Base-by-base conservation (phyloP, 2,888 invertebrate species). In the Zootermopsis nevadensis region DNA sequence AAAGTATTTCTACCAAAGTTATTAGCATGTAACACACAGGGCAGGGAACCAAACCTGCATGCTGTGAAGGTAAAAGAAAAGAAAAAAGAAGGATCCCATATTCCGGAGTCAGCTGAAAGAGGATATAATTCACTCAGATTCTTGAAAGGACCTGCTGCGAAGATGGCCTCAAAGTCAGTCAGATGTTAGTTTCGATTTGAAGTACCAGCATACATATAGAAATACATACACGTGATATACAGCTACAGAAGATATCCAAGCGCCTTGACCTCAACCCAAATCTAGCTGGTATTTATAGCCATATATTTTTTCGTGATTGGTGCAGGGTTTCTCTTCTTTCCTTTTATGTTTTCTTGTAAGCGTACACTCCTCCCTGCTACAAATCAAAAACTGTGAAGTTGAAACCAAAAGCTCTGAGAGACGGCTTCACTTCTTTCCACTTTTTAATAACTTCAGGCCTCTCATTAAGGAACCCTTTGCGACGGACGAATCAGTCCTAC, bases 291-390 rank as follows among this genome's bases (percentile, higher is more conserved):
- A 82, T 85, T 85, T 85, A 85, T 84, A 81, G 85, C 84, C 84
- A 83, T 84, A 84, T 85, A 84, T 85, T 84, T 85, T 84, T 83
- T 83, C 80, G 80, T 85, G 84, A 84, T 84, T 84, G 85, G 85
- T 84, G 84, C 84, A 82, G 79, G 66, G 55, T 79, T 79, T 33
- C 27, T 66, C 66, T 48, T 55, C 33, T 31, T 79, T 66, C 35
- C 31, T 66, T 66, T 79, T 79, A 60, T 66, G 35, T 53, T 77
- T 60, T 60, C 33, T 38, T n/a, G 53, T 79, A 42, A n/a, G 76
- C 48, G 76, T 35, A 55, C 33, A 55, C 79, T 82, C 82, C 82
- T 82, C 82, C 82, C 76, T 76, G 60, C 82, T 15, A 82, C 82
- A 82, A 82, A 82, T 82, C 82, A 82, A 82, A 76, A 48, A 27